A percentile compares a stretch with the other conserved stretches of the same genome.
These are phyloP conservation scores for Megaustenia siamemsis DNA, from an alignment of 2,888 invertebrate species.

Conservation along the genomic window DNA sequence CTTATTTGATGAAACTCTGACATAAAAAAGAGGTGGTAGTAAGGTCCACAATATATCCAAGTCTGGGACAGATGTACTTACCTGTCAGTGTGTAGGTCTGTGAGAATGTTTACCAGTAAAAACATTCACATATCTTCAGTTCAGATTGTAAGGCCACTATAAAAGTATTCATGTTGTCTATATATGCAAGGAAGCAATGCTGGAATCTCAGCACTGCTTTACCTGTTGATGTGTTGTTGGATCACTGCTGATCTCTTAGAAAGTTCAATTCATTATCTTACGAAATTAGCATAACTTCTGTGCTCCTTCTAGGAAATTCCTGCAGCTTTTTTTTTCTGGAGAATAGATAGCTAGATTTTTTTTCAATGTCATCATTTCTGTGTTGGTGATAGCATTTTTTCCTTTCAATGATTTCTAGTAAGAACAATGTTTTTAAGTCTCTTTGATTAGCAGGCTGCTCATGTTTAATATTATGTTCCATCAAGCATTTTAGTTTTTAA, in stretches of 20 bases:
- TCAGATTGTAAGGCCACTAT: background rate
- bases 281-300: background rate
- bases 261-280: background rate
- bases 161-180: background rate
- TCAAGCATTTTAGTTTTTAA: too few relatives aligned
- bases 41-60: constrained; percentile 20
- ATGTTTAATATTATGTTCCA: too few relatives aligned
- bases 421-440: too few relatives aligned
- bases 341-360: too few relatives aligned
- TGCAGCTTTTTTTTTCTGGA: too few relatives aligned
- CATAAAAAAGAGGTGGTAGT: background rate
- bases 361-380: too few relatives aligned
- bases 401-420: too few relatives aligned
- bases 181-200: constrained; percentile 27
- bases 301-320: too few relatives aligned
- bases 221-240: constrained; percentile 11
- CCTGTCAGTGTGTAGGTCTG: too few relatives aligned
- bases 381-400: too few relatives aligned
- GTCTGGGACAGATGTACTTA: background rate
- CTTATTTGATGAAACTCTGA: background rate
- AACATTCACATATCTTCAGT: background rate
- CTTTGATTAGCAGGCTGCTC: too few relatives aligned
- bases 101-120: too few relatives aligned
- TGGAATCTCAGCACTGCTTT: constrained; percentile 12
- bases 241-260: constrained; percentile 18